Percentiles rank a stretch among this genome's conserved stretches.
These are phyloP conservation scores for Choloepus hoffmanni DNA, from an alignment of 2,113 vertebrate genomes.

Conservation along the genomic window DNA sequence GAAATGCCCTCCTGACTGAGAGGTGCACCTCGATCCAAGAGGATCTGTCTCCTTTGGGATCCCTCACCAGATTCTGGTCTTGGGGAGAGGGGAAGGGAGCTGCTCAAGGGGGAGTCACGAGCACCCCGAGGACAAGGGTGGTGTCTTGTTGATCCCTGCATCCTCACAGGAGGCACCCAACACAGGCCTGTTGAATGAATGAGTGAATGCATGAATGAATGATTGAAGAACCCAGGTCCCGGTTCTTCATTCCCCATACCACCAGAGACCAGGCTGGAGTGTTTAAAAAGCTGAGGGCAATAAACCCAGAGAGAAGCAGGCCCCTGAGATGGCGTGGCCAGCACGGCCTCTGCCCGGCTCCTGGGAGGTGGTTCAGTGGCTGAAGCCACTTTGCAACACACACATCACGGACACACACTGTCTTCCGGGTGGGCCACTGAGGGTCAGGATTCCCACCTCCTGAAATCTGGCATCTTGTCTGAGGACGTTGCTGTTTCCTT, in stretches of 20 bases:
- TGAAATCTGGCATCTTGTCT: neutral
- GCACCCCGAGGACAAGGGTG: neutral
- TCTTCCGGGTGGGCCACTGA: neutral
- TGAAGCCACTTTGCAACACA: no score
- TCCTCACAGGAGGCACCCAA: neutral
- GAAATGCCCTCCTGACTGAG: neutral
- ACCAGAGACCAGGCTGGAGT: neutral
- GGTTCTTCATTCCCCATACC: neutral
- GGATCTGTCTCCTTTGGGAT: neutral
- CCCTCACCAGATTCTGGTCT: neutral
- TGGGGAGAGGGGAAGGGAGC: neutral
- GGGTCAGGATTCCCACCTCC: neutral
- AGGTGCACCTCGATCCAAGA: neutral
- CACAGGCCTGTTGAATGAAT: neutral
- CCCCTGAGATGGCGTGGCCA: neutral
- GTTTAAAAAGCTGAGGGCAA: neutral
- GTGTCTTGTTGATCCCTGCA: neutral
- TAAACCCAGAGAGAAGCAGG: neutral
- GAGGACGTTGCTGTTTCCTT: neutral
- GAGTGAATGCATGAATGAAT: neutral
- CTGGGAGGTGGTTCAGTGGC: no score
- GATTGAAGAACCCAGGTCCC: neutral
- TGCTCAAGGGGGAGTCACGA: neutral
- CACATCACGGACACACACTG: no score
- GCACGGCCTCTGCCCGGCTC: neutral